Base-by-base conservation (phyloP, 2,888 invertebrate genomes). In the Mylabris sibirica region DNA sequence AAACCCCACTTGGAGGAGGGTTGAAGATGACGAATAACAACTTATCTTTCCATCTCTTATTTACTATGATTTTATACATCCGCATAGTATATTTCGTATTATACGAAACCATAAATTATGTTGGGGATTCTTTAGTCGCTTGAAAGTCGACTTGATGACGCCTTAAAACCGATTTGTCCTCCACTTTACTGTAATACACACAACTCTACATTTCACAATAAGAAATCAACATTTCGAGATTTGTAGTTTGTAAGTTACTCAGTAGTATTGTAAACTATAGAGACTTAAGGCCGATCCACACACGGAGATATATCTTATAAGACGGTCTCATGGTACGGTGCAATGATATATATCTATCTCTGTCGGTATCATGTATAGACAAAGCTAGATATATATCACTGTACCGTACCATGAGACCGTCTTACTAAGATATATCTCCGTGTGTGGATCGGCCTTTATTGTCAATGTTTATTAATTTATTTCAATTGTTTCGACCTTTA, bases 101-200 rank as follows among this genome's bases (percentile, higher is more conserved):
- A 38, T 34, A 20, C n/a, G 38, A 61, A 61, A 61, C 61, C 22
- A 61, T 61, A 61, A 61, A 60, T 60, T 60, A 60, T 26, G 30
- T 34, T 34, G 44, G 60, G 60, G 60, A 60, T 60, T 61, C 38
- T 61, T 61, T 38, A 24, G 22, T 38, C 17, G 38, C 2, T 14
- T 61, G 34, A 61, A 61, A 38, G 38, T 61, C 61, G 61, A 61
- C 61, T 61, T 61, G 61, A 61, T 61, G 61, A 61, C 61, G 61
- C 61, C 61, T 61, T n/a, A 34, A 60, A 38, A 60, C 22, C 60
- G 60, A 60, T 60, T 60, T 60, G 60, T 60, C 38, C 60, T 60
- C 60, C 17, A 26, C 20, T 24, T 60, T 24, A 26, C 60, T 38
- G 12, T 12, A 38, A 38, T 12, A 3, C 5, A 5, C 8, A 34